Evolutionary conservation across 2,797 vertebrate species (phyloP), one percentile per base, ranked within the genome.

Genomic region (Anniella stebbinsi): DNA sequence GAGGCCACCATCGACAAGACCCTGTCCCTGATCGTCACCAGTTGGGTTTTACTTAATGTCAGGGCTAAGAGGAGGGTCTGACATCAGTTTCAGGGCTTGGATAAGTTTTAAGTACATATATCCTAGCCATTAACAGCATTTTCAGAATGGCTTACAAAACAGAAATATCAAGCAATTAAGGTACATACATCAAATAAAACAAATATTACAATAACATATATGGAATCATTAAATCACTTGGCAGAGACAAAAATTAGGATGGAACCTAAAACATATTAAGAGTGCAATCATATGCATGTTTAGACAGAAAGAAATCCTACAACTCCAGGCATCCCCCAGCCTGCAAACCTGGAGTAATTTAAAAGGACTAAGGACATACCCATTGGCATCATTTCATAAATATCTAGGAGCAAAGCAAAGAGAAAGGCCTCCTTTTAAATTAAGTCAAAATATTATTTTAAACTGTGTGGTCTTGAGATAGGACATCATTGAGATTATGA

Each of bases 281-380:
- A 21, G 60, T 18, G 21, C 60, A 63, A 57, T 57, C 54, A 10
- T 57, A 54, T 54, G 51, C 9, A 10, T 54, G 51, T 54, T 54
- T 57, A 57, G 13, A 57, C 12, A 57, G 54, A 57, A 57, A 57
- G 10, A 57, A 57, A 57, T 57, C 51, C 51, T 54, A 54, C 51
- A 54, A 54, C 9, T 9, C 51, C 51, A 9, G 11, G 51, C 51
- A 54, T 54, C 51, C 51, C 51, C 51, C 51, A 54, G 51, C 51
- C 11, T 85, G 85, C 8, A 30, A 88, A 89, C 57, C 60, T 0
- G 0, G 80, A 57, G 78, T 80, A 87, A 30, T 88, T 92, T 92
- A 33, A 88, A 81, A 84, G 89, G 67, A 54, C 84, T 87, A 54
- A 66, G 25, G 54, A 93, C 89, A 91, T 93, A 94, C 93, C 81